Percentiles rank a stretch among this genome's conserved stretches.
Conservation (phyloP, 2,113 vertebrate genomes). For the Actinemys pallida region DNA sequence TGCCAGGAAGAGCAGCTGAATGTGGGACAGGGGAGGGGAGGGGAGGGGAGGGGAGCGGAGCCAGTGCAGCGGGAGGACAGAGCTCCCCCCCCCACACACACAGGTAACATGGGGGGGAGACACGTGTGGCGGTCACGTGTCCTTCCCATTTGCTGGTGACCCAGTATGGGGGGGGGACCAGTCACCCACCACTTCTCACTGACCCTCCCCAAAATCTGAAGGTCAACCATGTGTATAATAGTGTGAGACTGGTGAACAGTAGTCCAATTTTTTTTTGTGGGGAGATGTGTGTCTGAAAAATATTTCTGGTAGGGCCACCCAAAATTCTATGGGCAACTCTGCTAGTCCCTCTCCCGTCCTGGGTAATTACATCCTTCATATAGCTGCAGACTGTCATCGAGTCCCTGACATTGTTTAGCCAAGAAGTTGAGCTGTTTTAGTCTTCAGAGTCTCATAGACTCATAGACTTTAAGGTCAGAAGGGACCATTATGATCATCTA, state of each 20-base stretch:
- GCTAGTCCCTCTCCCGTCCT: not conserved
- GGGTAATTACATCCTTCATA: not conserved
- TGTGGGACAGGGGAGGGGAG: too few relatives aligned
- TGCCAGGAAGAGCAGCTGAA: too few relatives aligned
- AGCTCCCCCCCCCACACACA: too few relatives aligned
- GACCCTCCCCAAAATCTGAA: slow-evolving; percentile 51
- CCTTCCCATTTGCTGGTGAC: too few relatives aligned
- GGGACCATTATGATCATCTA: too few relatives aligned
- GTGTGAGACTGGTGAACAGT: slow-evolving; percentile 22
- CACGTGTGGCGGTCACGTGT: too few relatives aligned
- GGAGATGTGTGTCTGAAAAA: slow-evolving; percentile 5
- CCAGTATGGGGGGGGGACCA: too few relatives aligned
- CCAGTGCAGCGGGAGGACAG: too few relatives aligned
- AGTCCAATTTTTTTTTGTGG: slow-evolving; percentile 14
- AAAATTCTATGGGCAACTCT: slow-evolving; percentile 13
- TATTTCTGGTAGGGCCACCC: slow-evolving; percentile 22
- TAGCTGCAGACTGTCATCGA: not conserved
- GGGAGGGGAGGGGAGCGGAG: too few relatives aligned
- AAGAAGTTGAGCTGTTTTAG: slow-evolving; percentile 22
- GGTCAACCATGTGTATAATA: slow-evolving; percentile 42
- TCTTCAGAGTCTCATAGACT: not conserved
- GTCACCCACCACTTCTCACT: slow-evolving; percentile 27
- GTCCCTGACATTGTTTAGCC: not conserved
- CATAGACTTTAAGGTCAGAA: too few relatives aligned
- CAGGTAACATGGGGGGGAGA: too few relatives aligned